A percentile compares a stretch with the other conserved stretches of the same genome.
Conservation (phyloP, 2,888 invertebrate genomes). For the Imbricaverruca yamaguchii region DNA sequence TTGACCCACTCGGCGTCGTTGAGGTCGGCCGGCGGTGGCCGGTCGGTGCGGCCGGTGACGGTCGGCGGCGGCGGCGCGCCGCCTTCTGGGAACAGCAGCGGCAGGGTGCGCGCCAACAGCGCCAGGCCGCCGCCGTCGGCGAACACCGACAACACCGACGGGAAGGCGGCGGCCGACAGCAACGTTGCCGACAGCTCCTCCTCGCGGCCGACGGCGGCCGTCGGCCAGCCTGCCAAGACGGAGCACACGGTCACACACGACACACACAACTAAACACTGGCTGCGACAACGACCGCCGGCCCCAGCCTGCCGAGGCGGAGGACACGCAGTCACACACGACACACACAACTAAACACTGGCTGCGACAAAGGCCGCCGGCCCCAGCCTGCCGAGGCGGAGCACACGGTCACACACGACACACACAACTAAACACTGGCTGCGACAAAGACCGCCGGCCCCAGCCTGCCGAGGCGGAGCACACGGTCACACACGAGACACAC, state of each 20-base stretch:
- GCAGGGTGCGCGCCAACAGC: conserved; percentile 77
- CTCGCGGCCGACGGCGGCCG: not conserved
- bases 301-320: no score
- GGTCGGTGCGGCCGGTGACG: conserved; percentile 29
- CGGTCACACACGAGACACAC: no score
- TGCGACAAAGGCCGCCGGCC: no score
- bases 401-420: no score
- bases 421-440: no score
- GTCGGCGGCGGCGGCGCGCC: conserved; percentile 28
- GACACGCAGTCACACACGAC: no score
- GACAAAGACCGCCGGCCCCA: not conserved
- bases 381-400: no score
- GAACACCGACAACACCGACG: conserved; percentile 68
- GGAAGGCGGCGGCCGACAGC: conserved; percentile 38
- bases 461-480: no score
- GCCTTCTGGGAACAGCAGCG: conserved; percentile 74
- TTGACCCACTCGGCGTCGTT: conserved; percentile 29
- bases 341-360: no score
- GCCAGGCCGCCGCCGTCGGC: conserved; percentile 81
- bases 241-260: not conserved
- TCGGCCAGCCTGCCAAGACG: conserved; percentile 1
- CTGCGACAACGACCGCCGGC: no score
- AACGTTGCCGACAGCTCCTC: conserved; percentile 33
- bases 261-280: no score
- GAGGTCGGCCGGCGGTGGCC: conserved; percentile 25